Evolutionary conservation across 2,888 invertebrate species (phyloP).

Genomic region (Keiferia lycopersicella): DNA sequence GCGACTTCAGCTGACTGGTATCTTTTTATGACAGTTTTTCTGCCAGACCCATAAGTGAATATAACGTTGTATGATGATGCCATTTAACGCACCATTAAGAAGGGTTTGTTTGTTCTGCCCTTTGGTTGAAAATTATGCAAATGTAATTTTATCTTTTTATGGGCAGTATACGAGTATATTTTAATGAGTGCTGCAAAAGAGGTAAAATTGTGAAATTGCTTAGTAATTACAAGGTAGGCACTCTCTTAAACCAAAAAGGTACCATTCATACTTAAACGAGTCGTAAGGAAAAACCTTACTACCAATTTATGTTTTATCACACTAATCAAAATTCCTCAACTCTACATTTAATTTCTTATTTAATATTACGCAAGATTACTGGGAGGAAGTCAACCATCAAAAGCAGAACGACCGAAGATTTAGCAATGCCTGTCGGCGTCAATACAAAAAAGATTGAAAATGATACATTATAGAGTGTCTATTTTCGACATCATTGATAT

Average conservation of each 20-base stretch:
- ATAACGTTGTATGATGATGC: slow-evolving; percentile 70
- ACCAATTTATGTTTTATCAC: not conserved
- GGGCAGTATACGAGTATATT: slow-evolving; percentile 9
- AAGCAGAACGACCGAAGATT: slow-evolving; percentile 22
- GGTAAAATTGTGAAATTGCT: not conserved
- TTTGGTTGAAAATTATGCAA: slow-evolving; percentile 64
- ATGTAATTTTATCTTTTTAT: slow-evolving; percentile 42
- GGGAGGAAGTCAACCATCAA: not conserved
- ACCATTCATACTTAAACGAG: no score
- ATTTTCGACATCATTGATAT: slow-evolving; percentile 49
- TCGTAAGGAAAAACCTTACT: not conserved
- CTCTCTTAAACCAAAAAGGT: not conserved
- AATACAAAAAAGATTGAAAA: slow-evolving; percentile 26
- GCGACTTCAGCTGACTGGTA: slow-evolving; percentile 60
- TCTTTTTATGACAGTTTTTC: slow-evolving; percentile 63
- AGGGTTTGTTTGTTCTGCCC: slow-evolving; percentile 66
- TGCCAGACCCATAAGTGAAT: slow-evolving; percentile 42
- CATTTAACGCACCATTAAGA: slow-evolving; percentile 73
- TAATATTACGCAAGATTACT: not conserved
- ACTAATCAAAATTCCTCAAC: not conserved
- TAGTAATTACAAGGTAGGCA: not conserved
- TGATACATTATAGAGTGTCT: slow-evolving; percentile 28
- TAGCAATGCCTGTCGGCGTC: slow-evolving; percentile 23
- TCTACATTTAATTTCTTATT: not conserved
- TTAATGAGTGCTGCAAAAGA: not conserved